A percentile compares a stretch with the other conserved stretches of the same genome.
Evolutionary conservation across 2,797 vertebrate species (phyloP).

Genomic region (Hapalemur alaotrensis): DNA sequence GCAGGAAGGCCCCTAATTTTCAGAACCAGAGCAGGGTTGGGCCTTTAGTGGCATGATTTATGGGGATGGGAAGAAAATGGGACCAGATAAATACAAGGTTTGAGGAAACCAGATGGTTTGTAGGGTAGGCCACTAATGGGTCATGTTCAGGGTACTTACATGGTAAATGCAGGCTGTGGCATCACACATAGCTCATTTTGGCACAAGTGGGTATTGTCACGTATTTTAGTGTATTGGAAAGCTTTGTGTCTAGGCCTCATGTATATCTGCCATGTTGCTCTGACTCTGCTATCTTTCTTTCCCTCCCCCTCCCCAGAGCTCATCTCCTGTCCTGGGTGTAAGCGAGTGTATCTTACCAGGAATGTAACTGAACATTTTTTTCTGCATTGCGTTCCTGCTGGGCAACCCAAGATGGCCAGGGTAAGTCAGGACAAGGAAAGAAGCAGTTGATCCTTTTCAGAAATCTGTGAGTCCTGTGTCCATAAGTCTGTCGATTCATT

Average conservation of each 20-base stretch:
- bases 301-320: slow-evolving; percentile 69
- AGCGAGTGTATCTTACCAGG: slow-evolving; percentile 78
- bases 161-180: not conserved
- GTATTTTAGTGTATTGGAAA: not conserved
- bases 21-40: not conserved
- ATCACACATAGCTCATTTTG: not conserved
- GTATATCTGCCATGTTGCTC: slow-evolving; percentile 20
- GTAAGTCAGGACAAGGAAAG: slow-evolving; percentile 79
- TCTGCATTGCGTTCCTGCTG: slow-evolving; percentile 69
- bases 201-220: not conserved
- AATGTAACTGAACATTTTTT: slow-evolving; percentile 85
- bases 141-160: not conserved
- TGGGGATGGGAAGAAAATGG: not conserved
- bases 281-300: slow-evolving; percentile 47
- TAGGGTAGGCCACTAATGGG: not conserved
- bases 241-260: not conserved
- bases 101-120: not conserved
- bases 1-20: not conserved
- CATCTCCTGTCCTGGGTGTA: slow-evolving; percentile 80
- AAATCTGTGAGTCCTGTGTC: not conserved
- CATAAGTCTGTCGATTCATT: not conserved
- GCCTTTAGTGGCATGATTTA: not conserved
- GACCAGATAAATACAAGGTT: not conserved
- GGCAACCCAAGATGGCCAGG: slow-evolving; percentile 84
- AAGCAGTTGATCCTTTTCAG: not conserved